Base-by-base conservation (phyloP, 23 tunicate species). In the Phallusia fumigata region DNA sequence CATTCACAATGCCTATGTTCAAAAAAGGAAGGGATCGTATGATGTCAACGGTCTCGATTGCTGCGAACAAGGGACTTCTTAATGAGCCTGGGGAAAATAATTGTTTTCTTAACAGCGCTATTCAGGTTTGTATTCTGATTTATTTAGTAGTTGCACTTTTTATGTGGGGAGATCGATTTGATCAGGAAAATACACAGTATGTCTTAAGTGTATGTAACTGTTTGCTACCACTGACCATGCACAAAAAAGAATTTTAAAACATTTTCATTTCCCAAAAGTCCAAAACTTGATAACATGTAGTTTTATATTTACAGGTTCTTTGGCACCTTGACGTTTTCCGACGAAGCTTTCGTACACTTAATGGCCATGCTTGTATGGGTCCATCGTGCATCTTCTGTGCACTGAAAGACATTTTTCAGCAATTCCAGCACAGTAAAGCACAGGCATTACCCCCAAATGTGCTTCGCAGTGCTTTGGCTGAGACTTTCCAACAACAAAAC, bases 51-150 rank as follows among this genome's bases (percentile, higher is more conserved):
- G 52, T 83, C 13, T 89, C 94, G 13, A 36, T 82, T 18, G 94
- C 87, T 18, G 50, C 85, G 2, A 89, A 89, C 65, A 97, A 88
- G 77, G 99, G 99, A 32, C 72, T 97, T 30, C 34, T 74, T 32
- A 97, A 97, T 76, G 79, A 90, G 65, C 96, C 93, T n/a, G 99
- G 99, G 44, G 88, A 90, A 47, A 97, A 97, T 49, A 97, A 97
- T 74, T 97, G 99, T 65, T 97, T 93, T 79, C 82, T 97, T 32
- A 97, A 97, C 88, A 93, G 97, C 51, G 97, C 99, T 11, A 90
- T 97, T 32, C 99, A 97, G 95, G 92, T 92, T 0, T 31, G 75
- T 26, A 40, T 3, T 40, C 10, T 5, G 10, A 40, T 10, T 3
- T 40, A 10, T 40, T 40, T 40, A 3, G 47, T 40, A n/a, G n/a